A percentile compares a stretch with the other conserved stretches of the same genome.
Conservation (phyloP, 2,113 vertebrate genomes). For the Saccopteryx leptura region DNA sequence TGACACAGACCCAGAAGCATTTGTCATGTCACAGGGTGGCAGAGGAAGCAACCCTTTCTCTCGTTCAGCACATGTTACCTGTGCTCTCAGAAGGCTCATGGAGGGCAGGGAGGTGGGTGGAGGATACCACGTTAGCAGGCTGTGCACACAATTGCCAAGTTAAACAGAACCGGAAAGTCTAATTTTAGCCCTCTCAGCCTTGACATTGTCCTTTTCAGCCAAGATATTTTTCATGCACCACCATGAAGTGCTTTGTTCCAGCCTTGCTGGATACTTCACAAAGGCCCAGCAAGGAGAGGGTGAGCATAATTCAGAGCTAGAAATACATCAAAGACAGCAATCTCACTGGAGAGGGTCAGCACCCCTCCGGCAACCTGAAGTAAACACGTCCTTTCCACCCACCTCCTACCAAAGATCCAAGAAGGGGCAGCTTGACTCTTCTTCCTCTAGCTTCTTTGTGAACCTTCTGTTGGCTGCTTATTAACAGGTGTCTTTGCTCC, state of each 20-base stretch:
- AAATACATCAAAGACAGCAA: conserved; percentile 81
- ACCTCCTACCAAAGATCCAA: background rate
- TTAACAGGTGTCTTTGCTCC: background rate
- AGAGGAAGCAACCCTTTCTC: background rate
- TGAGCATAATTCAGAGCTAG: conserved; percentile 78
- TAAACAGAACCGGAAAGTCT: conserved; percentile 84
- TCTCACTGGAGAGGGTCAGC: conserved; percentile 47
- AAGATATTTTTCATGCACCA: conserved; percentile 84
- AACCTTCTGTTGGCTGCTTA: background rate
- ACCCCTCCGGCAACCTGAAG: background rate
- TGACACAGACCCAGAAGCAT: conserved; percentile 52
- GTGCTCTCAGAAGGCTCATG: conserved; percentile 6
- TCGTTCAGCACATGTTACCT: conserved; percentile 66
- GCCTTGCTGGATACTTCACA: conserved; percentile 80
- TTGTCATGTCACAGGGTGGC: conserved; percentile 68
- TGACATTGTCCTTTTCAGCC: conserved; percentile 85
- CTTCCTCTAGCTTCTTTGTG: background rate
- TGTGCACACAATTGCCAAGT: conserved; percentile 74
- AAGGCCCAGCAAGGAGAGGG: conserved; percentile 84
- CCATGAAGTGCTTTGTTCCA: conserved; percentile 83
- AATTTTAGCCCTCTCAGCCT: conserved; percentile 88
- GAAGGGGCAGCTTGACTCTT: background rate
- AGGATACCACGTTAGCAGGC: conserved; percentile 23
- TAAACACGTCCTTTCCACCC: background rate
- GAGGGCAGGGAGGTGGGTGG: background rate